phyloP scores from a whole-genome alignment of 2,113 vertebrate genomes.

The Platysternon megacephalum region DNA sequence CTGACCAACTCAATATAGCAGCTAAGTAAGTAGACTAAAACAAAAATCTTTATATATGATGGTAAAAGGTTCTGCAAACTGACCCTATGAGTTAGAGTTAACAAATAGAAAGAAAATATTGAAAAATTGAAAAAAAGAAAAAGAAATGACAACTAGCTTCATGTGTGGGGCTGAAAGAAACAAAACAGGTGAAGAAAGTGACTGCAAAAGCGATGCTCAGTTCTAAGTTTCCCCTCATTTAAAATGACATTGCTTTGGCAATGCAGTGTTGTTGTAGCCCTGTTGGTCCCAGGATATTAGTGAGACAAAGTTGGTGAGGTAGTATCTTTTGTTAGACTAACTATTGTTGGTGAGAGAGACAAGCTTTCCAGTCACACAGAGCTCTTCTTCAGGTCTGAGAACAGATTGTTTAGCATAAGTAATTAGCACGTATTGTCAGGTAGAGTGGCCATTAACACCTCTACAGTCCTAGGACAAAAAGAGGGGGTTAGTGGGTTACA shows the following conservation, averaged over 20 bases:
- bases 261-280: too few relatives aligned
- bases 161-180: neutral
- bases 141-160: neutral
- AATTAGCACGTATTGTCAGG: too few relatives aligned
- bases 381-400: too few relatives aligned
- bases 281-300: too few relatives aligned
- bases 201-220: neutral
- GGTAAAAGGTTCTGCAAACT: neutral
- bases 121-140: neutral
- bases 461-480: too few relatives aligned
- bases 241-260: neutral
- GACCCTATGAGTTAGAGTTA: neutral
- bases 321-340: too few relatives aligned
- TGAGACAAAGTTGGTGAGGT: too few relatives aligned
- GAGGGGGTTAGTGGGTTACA: too few relatives aligned
- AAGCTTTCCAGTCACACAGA: too few relatives aligned
- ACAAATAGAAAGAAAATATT: neutral
- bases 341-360: too few relatives aligned
- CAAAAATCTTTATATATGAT: neutral
- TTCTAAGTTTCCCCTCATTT: neutral
- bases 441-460: too few relatives aligned
- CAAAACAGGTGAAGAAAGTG: neutral
- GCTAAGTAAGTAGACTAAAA: neutral
- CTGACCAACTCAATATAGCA: neutral
- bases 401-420: too few relatives aligned